Base-by-base conservation (phyloP, 2,888 invertebrate species). In the Scrobipalpa atriplicella region DNA sequence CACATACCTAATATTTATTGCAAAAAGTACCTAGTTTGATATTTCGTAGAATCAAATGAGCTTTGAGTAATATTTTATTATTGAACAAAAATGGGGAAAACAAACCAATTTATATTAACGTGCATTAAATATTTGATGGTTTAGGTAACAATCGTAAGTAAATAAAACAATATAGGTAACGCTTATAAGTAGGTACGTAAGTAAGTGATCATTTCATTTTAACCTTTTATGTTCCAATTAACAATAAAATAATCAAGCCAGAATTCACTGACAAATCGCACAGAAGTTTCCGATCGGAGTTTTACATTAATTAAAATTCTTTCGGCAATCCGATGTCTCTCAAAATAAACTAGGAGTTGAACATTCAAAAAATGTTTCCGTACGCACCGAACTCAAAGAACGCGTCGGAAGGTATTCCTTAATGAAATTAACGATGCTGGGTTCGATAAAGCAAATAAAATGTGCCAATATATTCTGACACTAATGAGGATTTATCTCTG, bases 401-500 rank as follows among this genome's bases (percentile, higher is more conserved):
- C 83, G 65, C 85, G 83, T 82, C 76, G 79, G 74, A 66, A 82
- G 83, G 89, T 89, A 92, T 92, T 85, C 85, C 80, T 81, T 92
- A 91, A 90, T 90, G 87, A 90, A 87, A 90, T 90, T 85, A 88
- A 91, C 88, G 90, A 84, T 77, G 82, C 78, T 2, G 83, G 81
- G 85, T 85, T 87, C 83, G 82, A 83, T 81, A 84, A 83, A 75
- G 73, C 77, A 80, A 84, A 83, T 80, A 86, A 85, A 88, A 87
- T 41, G 80, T 78, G 78, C 78, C 79, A 77, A 79, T 79, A 80
- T 76, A 77, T 79, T 78, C 78, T 82, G 87, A 87, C 84, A 72
- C 79, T 89, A 90, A 91, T 90, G 85, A 90, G 83, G 82, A 90
- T 88, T 84, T 87, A 90, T 83, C 64, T 43, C 18, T 58, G 58